Evolutionary conservation across 2,797 vertebrate genomes (phyloP).

Genomic region (Acipenser ruthenus): DNA sequence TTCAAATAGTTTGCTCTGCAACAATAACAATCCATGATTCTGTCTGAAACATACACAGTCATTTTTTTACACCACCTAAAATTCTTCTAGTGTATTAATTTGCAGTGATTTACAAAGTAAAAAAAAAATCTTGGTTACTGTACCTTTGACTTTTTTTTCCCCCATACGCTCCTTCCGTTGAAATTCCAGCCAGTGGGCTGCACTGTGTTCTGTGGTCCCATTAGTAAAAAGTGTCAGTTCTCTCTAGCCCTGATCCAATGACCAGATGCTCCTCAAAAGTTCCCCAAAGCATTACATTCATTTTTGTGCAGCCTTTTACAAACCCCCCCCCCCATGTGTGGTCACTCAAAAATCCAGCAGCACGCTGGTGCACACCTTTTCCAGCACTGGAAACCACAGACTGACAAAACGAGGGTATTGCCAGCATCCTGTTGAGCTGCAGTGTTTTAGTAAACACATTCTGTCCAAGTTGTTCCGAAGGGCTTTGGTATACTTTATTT

Average conservation of each 20-base stretch:
- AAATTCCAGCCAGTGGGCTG: neutral
- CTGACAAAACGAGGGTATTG: neutral
- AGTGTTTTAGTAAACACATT: constrained; percentile 38
- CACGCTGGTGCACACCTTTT: too few relatives aligned
- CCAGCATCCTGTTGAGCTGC: constrained; percentile 44
- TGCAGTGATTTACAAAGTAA: too few relatives aligned
- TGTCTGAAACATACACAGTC: too few relatives aligned
- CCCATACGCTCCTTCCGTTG: neutral
- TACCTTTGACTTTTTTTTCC: neutral
- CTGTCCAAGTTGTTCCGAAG: constrained; percentile 32
- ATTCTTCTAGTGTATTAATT: too few relatives aligned
- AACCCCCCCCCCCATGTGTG: neutral
- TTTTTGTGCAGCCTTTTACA: neutral
- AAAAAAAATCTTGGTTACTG: too few relatives aligned
- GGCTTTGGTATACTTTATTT: constrained; percentile 25
- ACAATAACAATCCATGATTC: too few relatives aligned
- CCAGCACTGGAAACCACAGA: neutral
- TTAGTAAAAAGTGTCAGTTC: neutral
- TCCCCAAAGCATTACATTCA: neutral
- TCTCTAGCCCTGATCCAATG: neutral
- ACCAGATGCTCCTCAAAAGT: neutral
- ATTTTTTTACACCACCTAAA: too few relatives aligned
- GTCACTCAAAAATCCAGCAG: too few relatives aligned
- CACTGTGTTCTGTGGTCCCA: neutral
- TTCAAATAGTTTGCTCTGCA: too few relatives aligned